Base-by-base conservation (phyloP, 2,797 vertebrate genomes). In the Gastrophryne carolinensis region DNA sequence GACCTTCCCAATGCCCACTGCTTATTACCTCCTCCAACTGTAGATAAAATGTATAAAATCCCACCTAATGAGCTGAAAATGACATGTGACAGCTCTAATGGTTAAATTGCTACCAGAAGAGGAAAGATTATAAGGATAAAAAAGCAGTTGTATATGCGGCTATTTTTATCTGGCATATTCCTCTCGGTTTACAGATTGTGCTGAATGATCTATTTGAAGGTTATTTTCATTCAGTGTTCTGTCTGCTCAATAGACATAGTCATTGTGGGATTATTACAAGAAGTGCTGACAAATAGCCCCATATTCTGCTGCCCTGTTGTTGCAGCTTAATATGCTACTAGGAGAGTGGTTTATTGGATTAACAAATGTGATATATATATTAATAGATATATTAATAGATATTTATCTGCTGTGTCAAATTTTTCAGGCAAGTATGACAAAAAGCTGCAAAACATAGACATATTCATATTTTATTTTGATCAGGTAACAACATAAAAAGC, bases 21-120 rank as follows among this genome's bases (percentile, higher is more conserved):
- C 84, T 89, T 84, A 87, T 83, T 89, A 88, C 87, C 82, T 86
- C 84, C 81, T 80, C 73, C 74, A 76, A 86, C 83, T 87, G 84
- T 86, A 85, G 69, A 66, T 80, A 86, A 81, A 85, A 88, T 88
- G 87, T 72, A 81, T 87, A 83, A 84, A 91, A 91, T 90, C 85
- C 86, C 83, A 84, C 83, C 84, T 90, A 91, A 92, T 91, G 87
- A 90, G 81, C 76, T 83, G 88, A 90, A 86, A 91, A 88, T 81
- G 83, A 87, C 79, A 87, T 83, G 56, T 79, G 83, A 87, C 81
- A 89, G 71, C 49, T 90, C 79, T 87, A 90, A 90, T 88, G 91
- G 89, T 83, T 81, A 87, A 88, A 89, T 82, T 80, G 57, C 80
- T 82, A 79, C 73, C 70, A 82, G 73, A 69, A 81, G 74, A 80